Evolutionary conservation across 2,797 vertebrate species (phyloP), one percentile per base, ranked within the genome.

Genomic region (Euphonia xanthogaster): DNA sequence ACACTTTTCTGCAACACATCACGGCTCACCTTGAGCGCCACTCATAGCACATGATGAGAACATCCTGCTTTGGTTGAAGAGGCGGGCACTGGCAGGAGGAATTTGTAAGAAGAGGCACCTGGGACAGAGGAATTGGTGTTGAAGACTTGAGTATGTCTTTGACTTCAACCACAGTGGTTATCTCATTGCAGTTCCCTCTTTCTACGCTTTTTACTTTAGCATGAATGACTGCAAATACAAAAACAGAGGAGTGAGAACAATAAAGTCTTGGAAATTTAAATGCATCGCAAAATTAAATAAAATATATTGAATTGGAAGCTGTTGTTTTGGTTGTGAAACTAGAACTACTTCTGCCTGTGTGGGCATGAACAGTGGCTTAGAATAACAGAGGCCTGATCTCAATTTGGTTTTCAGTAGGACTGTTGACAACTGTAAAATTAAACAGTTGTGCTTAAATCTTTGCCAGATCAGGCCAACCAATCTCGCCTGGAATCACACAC

Each of bases 21-120:
- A 10, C 3, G 11, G 77, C 97, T 94, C 95, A 98, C 98, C 98
- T 97, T 35, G 98, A 98, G 23, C 96, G 98, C 98, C 98, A 98
- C 73, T 98, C 98, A 6, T 98, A 98, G 78, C 98, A 98, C 98
- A 98, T 98, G 94, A 98, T 98, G 79, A 98, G 98, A 44, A 98
- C 98, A 12, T 98, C 98, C 71, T 98, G 98, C 77, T 98, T 98
- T 2, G 97, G 98, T 4, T 98, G 97, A 88, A 98, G 97, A 54
- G 98, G 98, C 1, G 98, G 98, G 77, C 98, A 98, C 85, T 98
- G 98, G 92, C 98, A 98, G 47, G 98, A 98, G 27, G 98, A 98
- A 65, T 98, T 98, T 2, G 98, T 98, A 79, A 98, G 97, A 65
- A 98, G 98, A 18, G 98, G 98, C 60, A 98, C 97, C 93, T 98